Evolutionary conservation across 2,797 vertebrate genomes (phyloP), one percentile per base, ranked within the genome.

Genomic region (Ctenopoma multispine): DNA sequence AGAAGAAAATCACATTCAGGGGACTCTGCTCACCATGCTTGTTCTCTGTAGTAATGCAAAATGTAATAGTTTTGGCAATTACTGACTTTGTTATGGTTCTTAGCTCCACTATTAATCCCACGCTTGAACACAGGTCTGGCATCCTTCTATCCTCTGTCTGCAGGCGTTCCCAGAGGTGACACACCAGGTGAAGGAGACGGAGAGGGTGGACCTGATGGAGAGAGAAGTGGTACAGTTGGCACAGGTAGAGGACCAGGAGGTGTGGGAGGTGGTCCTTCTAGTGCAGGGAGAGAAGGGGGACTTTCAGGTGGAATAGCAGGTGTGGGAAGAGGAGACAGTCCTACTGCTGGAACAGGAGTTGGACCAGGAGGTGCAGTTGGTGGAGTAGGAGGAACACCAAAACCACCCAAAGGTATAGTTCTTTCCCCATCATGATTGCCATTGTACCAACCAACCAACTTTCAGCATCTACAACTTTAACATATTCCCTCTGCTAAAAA

Each of bases 161-260:
- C 69, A 93, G 92, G 90, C 50, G 88, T 92, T 21, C 92, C 92
- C 31, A 87, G 92, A 87, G 92, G 92, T 51, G 92, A 93, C 63
- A 93, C 92, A 11, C 92, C 92, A 40, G 92, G 92, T 43, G 90
- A 93, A 83, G 92, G 90, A 58, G 89, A 92, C 62, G 92, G 89
- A 29, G 91, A 91, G 50, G 87, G 59, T 46, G 87, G 88, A 44
- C 82, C 84, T 75, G 89, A 89, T 80, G 87, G 84, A 48, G 84
- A 86, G 15, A 87, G 86, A 79, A 80, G 29, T 20, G 51, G 81
- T 11, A 57, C 66, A 66, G 77, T 50, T 29, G 68, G 55, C 12
- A 69, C 64, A 23, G 78, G 60, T 27, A 77, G 60, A 69, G 69
- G 72, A 60, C 36, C 5, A 3, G 86, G 70, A 49, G 84, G 75